Evolutionary conservation across 2,113 vertebrate species (phyloP).

Genomic region (Ahaetulla prasina): DNA sequence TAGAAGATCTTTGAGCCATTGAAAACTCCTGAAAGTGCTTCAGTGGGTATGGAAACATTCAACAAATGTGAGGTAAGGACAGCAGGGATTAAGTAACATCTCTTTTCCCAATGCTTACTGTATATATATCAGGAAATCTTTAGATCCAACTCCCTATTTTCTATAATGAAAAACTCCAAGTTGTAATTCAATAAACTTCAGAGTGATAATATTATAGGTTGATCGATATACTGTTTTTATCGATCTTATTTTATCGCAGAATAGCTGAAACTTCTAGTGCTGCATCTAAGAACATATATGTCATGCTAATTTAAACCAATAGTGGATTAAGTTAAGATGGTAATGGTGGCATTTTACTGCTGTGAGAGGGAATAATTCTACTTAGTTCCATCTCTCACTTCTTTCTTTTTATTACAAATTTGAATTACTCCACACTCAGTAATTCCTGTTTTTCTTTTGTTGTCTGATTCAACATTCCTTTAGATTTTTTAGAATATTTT

Average conservation of each 20-base stretch:
- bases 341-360: background rate
- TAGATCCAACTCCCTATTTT: background rate
- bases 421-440: background rate
- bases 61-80: background rate
- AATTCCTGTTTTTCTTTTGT: background rate
- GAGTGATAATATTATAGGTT: background rate
- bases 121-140: background rate
- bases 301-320: background rate
- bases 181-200: background rate
- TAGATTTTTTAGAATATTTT: background rate
- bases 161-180: background rate
- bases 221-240: background rate
- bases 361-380: background rate
- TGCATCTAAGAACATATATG: background rate
- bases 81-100: background rate
- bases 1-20: background rate
- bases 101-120: background rate
- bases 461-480: background rate
- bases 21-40: background rate
- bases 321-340: background rate
- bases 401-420: background rate
- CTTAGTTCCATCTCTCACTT: background rate
- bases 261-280: background rate
- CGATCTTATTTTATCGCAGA: background rate
- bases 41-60: background rate